Percentiles rank a stretch among this genome's conserved stretches.
phyloP scores from a whole-genome alignment of 2,797 vertebrate species.

The Pseudocheirus occidentalis region DNA sequence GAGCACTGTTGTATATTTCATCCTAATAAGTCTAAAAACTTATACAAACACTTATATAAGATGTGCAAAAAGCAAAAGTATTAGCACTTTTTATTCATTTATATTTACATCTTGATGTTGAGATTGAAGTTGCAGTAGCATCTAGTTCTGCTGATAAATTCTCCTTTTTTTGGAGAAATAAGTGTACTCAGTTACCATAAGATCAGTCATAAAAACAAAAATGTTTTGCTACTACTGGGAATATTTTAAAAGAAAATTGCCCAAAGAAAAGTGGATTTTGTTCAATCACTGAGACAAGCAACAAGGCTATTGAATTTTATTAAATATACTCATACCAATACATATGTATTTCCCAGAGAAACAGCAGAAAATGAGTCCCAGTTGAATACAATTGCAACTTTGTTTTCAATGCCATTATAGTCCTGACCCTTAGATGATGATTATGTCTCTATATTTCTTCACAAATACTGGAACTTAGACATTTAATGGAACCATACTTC shows the following conservation, averaged over 20 bases:
- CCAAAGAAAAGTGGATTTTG: slow-evolving; percentile 54
- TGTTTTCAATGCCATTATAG: slow-evolving; percentile 45
- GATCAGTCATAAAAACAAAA: slow-evolving; percentile 46
- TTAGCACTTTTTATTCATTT: slow-evolving; percentile 36
- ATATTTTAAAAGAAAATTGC: slow-evolving; percentile 63
- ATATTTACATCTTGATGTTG: slow-evolving; percentile 33
- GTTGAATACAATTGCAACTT: slow-evolving; percentile 55
- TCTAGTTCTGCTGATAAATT: slow-evolving; percentile 42
- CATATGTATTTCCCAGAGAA: slow-evolving; percentile 48
- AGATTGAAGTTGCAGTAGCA: slow-evolving; percentile 41
- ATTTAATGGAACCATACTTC: slow-evolving; percentile 48
- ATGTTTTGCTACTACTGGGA: slow-evolving; percentile 37
- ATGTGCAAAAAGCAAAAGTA: slow-evolving; percentile 20
- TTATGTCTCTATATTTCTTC: slow-evolving; percentile 35
- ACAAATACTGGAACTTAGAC: slow-evolving; percentile 31
- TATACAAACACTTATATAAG: neutral
- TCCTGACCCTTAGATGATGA: slow-evolving; percentile 16
- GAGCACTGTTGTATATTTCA: neutral
- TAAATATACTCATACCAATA: slow-evolving; percentile 34
- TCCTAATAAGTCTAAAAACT: slow-evolving; percentile 29
- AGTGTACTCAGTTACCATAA: slow-evolving; percentile 37
- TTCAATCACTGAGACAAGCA: slow-evolving; percentile 51
- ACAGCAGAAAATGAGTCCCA: slow-evolving; percentile 34
- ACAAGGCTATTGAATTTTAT: neutral
- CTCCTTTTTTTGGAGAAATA: slow-evolving; percentile 46